These are phyloP conservation scores for Platynereis dumerilii DNA, from an alignment of 2,888 invertebrate species.

Conservation along the genomic window DNA sequence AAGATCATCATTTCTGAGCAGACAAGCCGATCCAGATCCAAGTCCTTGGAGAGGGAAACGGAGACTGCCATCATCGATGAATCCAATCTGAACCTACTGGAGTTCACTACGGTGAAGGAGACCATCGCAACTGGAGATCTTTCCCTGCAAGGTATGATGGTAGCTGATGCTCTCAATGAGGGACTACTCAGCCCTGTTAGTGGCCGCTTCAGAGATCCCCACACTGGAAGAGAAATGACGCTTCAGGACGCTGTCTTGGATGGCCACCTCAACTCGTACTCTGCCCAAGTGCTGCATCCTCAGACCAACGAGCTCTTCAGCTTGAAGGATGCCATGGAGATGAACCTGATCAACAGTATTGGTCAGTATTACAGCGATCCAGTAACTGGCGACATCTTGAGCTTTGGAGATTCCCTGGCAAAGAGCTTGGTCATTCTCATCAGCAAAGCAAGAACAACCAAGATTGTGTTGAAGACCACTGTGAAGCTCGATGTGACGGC, in stretches of 20 bases:
- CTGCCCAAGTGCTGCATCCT: slow-evolving; percentile 44
- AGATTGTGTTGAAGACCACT: slow-evolving; percentile 49
- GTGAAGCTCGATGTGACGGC: slow-evolving; percentile 48
- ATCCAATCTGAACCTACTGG: slow-evolving; percentile 41
- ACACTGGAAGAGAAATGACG: slow-evolving; percentile 79
- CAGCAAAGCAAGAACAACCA: slow-evolving; percentile 20
- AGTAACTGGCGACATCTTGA: slow-evolving; percentile 35
- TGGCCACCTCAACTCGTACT: slow-evolving; percentile 44
- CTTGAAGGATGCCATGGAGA: slow-evolving; percentile 44
- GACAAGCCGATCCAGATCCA: slow-evolving; percentile 33
- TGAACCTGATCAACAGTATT: slow-evolving; percentile 44
- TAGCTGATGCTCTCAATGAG: slow-evolving; percentile 52
- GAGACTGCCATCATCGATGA: slow-evolving; percentile 20
- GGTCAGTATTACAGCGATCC: slow-evolving; percentile 42
- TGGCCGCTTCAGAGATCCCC: slow-evolving; percentile 79
- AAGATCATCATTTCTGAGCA: slow-evolving; percentile 29
- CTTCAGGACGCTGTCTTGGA: slow-evolving; percentile 77
- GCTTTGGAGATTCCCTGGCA: slow-evolving; percentile 47
- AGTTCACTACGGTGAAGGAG: slow-evolving; percentile 31
- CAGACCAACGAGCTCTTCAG: slow-evolving; percentile 33
- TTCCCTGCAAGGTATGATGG: slow-evolving; percentile 37
- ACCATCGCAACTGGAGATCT: slow-evolving; percentile 8
- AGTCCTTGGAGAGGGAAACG: slow-evolving; percentile 36
- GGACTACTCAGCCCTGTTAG: slow-evolving; percentile 79
- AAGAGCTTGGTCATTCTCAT: slow-evolving; percentile 50